phyloP scores from a whole-genome alignment of 35 echinoderm and acorn worm genomes.

The Lytechinus variegatus region DNA sequence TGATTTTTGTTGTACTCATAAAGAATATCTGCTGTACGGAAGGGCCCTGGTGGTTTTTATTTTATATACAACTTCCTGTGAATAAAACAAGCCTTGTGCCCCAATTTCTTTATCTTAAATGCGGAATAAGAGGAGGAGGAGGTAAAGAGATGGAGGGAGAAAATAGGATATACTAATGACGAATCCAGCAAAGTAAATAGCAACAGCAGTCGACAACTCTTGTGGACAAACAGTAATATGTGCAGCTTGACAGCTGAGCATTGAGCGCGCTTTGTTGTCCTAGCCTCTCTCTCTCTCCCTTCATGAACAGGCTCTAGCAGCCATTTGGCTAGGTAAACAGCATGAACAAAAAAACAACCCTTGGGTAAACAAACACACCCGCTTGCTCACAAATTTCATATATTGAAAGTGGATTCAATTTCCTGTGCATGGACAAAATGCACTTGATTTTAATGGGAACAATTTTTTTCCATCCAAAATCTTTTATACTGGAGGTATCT shows the following conservation, averaged over 20 bases:
- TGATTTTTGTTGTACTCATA: neutral
- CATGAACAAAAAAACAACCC: constrained; percentile 54
- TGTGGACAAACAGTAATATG: constrained; percentile 54
- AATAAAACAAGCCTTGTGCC: constrained; percentile 2
- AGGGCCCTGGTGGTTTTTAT: neutral
- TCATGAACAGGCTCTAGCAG: constrained; percentile 50
- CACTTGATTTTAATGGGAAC: constrained; percentile 43
- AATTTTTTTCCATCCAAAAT: neutral
- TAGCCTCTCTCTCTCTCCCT: constrained; percentile 39
- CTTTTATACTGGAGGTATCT: neutral
- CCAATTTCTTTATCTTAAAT: neutral
- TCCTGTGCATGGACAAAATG: constrained; percentile 47
- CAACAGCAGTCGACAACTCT: constrained; percentile 50
- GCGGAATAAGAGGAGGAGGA: neutral
- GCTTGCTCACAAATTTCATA: constrained; percentile 57
- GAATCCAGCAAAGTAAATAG: constrained; percentile 47
- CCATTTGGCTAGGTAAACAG: constrained; percentile 57
- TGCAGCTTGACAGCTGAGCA: constrained; percentile 55
- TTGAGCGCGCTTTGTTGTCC: constrained; percentile 45
- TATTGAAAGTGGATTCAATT: constrained; percentile 58
- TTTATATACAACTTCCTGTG: neutral
- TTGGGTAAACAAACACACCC: constrained; percentile 56
- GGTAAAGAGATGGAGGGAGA: constrained; percentile 15
- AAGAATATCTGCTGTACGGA: neutral
- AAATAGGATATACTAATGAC: constrained; percentile 53